These are phyloP conservation scores for Lasiommata megera DNA, from an alignment of 2,888 invertebrate genomes.

Conservation along the genomic window DNA sequence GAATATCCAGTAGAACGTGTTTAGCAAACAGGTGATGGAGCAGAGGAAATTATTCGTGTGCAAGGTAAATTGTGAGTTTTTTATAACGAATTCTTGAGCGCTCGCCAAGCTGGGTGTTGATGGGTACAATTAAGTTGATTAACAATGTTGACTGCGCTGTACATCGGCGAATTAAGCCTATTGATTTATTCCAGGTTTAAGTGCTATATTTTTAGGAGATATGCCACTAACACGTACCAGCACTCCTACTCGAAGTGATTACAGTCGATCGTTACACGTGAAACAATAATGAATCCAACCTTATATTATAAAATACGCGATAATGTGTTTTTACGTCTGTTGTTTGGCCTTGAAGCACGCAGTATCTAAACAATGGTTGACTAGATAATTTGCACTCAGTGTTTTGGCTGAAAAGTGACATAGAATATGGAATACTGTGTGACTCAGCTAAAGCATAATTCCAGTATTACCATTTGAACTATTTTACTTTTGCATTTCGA, in stretches of 20 bases:
- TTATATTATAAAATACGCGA: too few species aligned
- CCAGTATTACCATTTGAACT: too few species aligned
- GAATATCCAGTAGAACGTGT: neutral
- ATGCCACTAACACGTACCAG: neutral
- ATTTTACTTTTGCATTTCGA: too few species aligned
- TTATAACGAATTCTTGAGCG: constrained; percentile 26
- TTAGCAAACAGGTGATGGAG: constrained; percentile 9
- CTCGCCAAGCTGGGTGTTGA: constrained; percentile 21
- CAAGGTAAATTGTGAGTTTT: constrained; percentile 16
- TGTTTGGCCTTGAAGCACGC: too few species aligned
- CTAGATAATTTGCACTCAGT: too few species aligned
- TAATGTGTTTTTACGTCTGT: too few species aligned
- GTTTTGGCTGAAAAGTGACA: too few species aligned
- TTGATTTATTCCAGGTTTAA: constrained; percentile 16
- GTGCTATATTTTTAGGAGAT: constrained; percentile 13
- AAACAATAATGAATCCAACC: neutral
- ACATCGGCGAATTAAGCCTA: constrained; percentile 11
- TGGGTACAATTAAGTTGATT: constrained; percentile 25
- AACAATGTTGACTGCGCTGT: constrained; percentile 15
- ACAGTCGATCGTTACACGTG: neutral
- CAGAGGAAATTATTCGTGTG: neutral
- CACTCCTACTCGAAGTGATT: neutral
- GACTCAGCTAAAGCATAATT: too few species aligned
- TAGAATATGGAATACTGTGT: too few species aligned
- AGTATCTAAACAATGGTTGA: too few species aligned